Base-by-base conservation (phyloP, 2,888 invertebrate species). In the Cataglyphis albicans region DNA sequence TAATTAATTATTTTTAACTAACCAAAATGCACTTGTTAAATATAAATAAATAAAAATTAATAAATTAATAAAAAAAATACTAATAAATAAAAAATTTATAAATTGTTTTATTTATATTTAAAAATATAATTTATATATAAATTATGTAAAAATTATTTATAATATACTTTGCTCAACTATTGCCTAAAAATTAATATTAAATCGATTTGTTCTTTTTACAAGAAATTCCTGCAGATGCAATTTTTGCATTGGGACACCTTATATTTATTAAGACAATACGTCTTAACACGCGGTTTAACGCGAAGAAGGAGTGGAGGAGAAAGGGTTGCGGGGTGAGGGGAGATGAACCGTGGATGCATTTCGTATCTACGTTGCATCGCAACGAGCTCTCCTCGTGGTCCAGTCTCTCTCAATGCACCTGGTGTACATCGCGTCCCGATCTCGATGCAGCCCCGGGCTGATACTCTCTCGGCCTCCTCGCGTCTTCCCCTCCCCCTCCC, bases 371-470 rank as follows among this genome's bases (percentile, higher is more conserved):
- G 81, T 87, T 88, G 88, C 87, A 93, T 93, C 93, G 68, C 76
- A 89, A 86, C 89, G 86, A 87, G 83, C 83, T 84, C 85, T 84
- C 52, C 35, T 88, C 90, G 85, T 86, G 86, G 86, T 89, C 86
- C 87, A 82, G 86, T 89, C 90, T 75, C 65, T 81, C 90, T 68
- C 90, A 87, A 87, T 92, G 91, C 93, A 93, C 92, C 93, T 92
- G 92, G 92, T 92, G 90, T 91, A 85, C 90, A 89, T 93, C 91
- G 59, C 48, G 86, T 91, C 90, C 89, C 86, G 91, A 92, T 92
- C 91, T 93, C 87, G 83, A 86, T 75, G 83, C 86, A 70, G 90
- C 92, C 89, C 75, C 72, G 70, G 90, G 90, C 90, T 38, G 52
- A 86, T 84, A 74, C 85, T 35, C 88, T 87, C 29, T 29, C 18